These are phyloP conservation scores for Cyprinus carpio DNA, from an alignment of 2,113 vertebrate genomes.

Conservation along the genomic window DNA sequence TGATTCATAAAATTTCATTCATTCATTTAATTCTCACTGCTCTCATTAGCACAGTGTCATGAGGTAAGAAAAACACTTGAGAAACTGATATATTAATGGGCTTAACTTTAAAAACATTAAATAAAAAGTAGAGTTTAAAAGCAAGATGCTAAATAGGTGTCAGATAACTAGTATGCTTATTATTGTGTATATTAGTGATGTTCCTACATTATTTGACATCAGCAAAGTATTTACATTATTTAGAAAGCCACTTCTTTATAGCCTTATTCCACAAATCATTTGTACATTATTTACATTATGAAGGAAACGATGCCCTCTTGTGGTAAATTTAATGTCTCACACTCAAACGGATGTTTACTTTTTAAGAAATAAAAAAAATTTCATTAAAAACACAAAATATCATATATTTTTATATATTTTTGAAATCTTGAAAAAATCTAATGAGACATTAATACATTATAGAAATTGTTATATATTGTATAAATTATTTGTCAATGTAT, in stretches of 20 bases:
- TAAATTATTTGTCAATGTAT: too few species aligned
- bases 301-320: slow-evolving; percentile 35
- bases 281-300: neutral
- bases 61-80: neutral
- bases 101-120: neutral
- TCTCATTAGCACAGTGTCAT: neutral
- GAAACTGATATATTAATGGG: neutral
- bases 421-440: too few species aligned
- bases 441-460: too few species aligned
- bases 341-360: neutral
- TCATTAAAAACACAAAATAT: neutral
- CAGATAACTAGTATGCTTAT: neutral
- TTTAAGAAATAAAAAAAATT: neutral
- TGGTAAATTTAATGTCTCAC: neutral
- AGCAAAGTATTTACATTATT: neutral
- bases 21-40: neutral
- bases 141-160: neutral
- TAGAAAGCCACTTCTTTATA: neutral
- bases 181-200: neutral
- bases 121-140: neutral
- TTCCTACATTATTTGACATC: neutral
- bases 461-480: too few species aligned
- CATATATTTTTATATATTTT: neutral
- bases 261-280: neutral
- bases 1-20: neutral